A percentile compares a stretch with the other conserved stretches of the same genome.
Evolutionary conservation across 2,113 vertebrate species (phyloP).

Genomic region (Mustelus asterias): DNA sequence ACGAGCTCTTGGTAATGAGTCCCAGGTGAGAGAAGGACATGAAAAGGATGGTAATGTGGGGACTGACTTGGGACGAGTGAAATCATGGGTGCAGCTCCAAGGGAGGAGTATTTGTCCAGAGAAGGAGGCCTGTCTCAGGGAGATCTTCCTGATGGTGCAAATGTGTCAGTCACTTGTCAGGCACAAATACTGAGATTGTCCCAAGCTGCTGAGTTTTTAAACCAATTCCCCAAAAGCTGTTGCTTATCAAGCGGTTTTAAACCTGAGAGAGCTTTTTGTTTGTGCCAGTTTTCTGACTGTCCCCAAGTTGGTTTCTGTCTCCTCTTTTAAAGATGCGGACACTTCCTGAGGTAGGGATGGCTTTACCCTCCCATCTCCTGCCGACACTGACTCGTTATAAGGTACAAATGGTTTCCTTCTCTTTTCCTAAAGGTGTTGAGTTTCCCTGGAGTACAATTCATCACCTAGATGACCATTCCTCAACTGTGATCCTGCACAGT

Average conservation of each 20-base stretch:
- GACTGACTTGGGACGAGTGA: background rate
- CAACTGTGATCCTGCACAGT: background rate
- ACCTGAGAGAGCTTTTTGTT: background rate
- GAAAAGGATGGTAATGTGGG: slow-evolving; percentile 24
- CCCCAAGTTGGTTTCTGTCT: background rate
- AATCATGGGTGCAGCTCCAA: background rate
- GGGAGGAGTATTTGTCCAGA: background rate
- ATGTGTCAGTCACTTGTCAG: background rate
- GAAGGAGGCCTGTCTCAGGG: background rate
- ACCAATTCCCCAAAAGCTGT: background rate
- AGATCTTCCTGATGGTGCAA: background rate
- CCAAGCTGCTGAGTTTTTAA: background rate
- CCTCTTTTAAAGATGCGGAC: background rate
- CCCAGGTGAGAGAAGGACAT: slow-evolving; percentile 23
- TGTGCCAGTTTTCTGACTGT: background rate
- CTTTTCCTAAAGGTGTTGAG: background rate
- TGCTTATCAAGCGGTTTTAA: background rate
- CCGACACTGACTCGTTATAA: background rate
- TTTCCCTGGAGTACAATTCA: background rate
- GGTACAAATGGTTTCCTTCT: background rate
- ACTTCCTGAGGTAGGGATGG: too few species aligned
- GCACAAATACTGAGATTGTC: background rate
- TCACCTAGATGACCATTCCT: background rate
- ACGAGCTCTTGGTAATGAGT: slow-evolving; percentile 1
- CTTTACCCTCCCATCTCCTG: background rate